Evolutionary conservation across 2,113 vertebrate species (phyloP), one percentile per base, ranked within the genome.

Genomic region (Hyla sarda): DNA sequence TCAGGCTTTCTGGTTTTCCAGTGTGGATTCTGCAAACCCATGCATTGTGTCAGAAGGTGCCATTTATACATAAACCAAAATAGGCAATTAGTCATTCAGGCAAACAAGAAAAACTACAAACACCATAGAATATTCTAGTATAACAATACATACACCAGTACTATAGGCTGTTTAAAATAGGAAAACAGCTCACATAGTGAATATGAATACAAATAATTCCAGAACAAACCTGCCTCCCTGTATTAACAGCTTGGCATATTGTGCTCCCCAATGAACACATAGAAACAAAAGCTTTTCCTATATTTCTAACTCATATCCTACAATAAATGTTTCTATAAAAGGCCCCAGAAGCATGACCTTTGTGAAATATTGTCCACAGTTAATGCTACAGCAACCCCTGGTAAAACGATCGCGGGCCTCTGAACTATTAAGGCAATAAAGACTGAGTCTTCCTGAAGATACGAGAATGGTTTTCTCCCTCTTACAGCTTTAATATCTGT

Each of bases 301-400:
- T 2, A 74, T 84, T 75, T 83, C 34, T 74, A 74, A 52, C 60
- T 74, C 71, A 75, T 58, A 60, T 72, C n/a, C 82, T 60, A 84
- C 30, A 71, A 23, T 28, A 58, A 45, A 74, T 25, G 52, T 75
- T 84, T 58, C 82, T 75, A 60, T 74, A 60, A 84, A 60, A 58
- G 23, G 34, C 25, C 54, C 16, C 17, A 7, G 54, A 84, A 56
- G n/a, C 34, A 30, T 74, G 69, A 84, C 71, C 71, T 58, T 73
- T 52, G 52, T 45, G 71, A 84, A 75, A 75, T 84, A 81, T 65
- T 34, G 34, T 62, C 78, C 17, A 16, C 71, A 41, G 52, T 84
- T 60, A 75, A 83, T 47, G 45, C 52, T 74, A 32, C 25, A 0
- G 41, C 37, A 81, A 62, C 56, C 52, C 41, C 23, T 47, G 82